Evolutionary conservation across 23 tunicate species (phyloP), one percentile per base, ranked within the genome.

Genomic region (Halocynthia roretzi): DNA sequence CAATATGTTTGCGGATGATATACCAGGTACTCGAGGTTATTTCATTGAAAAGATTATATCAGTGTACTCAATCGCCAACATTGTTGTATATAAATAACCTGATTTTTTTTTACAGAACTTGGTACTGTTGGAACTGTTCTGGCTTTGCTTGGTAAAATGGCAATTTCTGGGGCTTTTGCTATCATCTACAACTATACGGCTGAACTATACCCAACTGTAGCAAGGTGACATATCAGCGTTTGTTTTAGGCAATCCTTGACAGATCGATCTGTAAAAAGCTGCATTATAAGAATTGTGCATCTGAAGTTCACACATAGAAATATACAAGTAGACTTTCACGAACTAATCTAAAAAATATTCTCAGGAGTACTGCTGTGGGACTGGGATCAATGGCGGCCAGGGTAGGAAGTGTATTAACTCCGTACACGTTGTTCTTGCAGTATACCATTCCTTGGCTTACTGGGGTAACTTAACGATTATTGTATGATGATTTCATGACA

Each of bases 141-240:
- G 56, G 95, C 98, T 5, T 72, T 87, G 70, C 70, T 81, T 56
- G 98, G 98, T 52, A 93, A 93, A 56, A 72, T 89, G 78, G 98
- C 89, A 14, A 74, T 93, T 40, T 83, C 98, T 6, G 98, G 98
- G 54, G 66, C 94, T 8, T 93, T 87, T 75, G 82, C 98, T 6
- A 66, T 93, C 44, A 84, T 93, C 57, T 93, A 93, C 86, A 93
- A 93, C 63, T 87, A 67, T 57, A 88, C 98, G 4, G 98, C 98
- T 5, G 98, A 93, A 75, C 83, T 93, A 6, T 93, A 87, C 67
- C 98, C 98, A 31, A 87, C 93, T 7, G 88, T 87, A 5, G 95
- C 88, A 70, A 93, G 98, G 98, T 87, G 57, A 66, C 70, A 15
- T 11, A 31, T 4, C 44, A 31, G 44, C 44, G 44, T 4, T 31